Conservation (phyloP, 2,888 invertebrate genomes). For the Heteropelma amictum region DNA sequence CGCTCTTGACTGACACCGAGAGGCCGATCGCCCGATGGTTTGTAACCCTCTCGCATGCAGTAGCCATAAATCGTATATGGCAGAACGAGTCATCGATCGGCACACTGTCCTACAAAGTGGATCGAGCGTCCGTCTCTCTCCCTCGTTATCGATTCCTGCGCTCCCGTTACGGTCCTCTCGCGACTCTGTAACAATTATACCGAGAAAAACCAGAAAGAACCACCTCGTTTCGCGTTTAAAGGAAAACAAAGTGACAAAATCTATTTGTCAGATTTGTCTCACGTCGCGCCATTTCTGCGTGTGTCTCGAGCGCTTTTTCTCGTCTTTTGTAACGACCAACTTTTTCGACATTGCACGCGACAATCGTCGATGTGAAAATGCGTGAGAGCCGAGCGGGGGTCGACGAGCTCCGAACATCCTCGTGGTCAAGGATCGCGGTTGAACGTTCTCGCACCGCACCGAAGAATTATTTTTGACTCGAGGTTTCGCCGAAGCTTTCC, state of each 20-base stretch:
- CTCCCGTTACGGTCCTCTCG: background rate
- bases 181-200: slow-evolving; percentile 1
- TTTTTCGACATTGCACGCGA: too few species aligned
- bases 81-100: slow-evolving; percentile 57
- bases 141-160: background rate
- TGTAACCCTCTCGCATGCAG: slow-evolving; percentile 50
- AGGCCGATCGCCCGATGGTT: too few species aligned
- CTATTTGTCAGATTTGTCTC: too few species aligned
- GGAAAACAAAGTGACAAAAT: background rate
- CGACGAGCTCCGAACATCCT: slow-evolving; percentile 35
- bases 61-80: slow-evolving; percentile 61
- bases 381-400: background rate
- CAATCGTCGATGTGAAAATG: too few species aligned
- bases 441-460: slow-evolving; percentile 20
- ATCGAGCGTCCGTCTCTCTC: slow-evolving; percentile 19
- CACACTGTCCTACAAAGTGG: slow-evolving; percentile 60
- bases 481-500: slow-evolving; percentile 39
- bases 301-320: background rate
- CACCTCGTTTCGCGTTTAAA: background rate
- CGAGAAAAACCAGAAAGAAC: slow-evolving; percentile 1
- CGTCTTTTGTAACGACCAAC: background rate
- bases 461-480: slow-evolving; percentile 40
- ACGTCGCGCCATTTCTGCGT: background rate
- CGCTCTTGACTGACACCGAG: too few species aligned
- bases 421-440: slow-evolving; percentile 51